Evolutionary conservation across 2,113 vertebrate species (phyloP).

Genomic region (Pagrus major): DNA sequence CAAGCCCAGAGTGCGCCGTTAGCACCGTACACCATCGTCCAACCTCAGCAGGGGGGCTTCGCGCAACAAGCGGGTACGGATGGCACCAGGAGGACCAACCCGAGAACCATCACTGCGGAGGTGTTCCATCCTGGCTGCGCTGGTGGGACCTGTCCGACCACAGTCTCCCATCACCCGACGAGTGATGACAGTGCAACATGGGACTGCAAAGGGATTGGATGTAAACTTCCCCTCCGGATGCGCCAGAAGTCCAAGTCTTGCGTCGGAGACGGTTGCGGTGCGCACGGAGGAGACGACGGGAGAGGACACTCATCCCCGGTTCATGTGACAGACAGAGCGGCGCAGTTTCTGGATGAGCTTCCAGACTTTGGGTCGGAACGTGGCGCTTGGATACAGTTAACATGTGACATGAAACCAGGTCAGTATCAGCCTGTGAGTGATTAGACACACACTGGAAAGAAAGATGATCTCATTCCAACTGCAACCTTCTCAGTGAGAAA

Average conservation of each 20-base stretch:
- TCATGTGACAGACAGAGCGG: conserved; percentile 85
- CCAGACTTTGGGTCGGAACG: conserved; percentile 82
- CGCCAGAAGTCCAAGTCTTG: conserved; percentile 80
- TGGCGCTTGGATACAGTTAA: conserved; percentile 86
- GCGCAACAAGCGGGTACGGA: conserved; percentile 31
- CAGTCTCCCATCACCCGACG: conserved; percentile 44
- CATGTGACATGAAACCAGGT: conserved; percentile 91
- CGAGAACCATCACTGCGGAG: conserved; percentile 79
- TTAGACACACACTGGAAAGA: not conserved
- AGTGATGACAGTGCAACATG: conserved; percentile 52
- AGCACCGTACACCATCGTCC: conserved; percentile 72
- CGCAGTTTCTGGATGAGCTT: conserved; percentile 86
- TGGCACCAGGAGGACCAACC: conserved; percentile 71
- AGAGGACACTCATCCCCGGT: conserved; percentile 71
- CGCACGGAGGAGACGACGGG: conserved; percentile 46
- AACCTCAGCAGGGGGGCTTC: conserved; percentile 64
- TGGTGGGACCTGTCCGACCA: conserved; percentile 69
- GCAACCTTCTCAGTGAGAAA: not conserved
- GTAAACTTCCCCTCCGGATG: conserved; percentile 80
- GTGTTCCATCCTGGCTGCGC: conserved; percentile 75
- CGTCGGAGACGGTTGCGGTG: conserved; percentile 77
- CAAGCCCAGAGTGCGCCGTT: conserved; percentile 64
- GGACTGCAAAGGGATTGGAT: conserved; percentile 85
- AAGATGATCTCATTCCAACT: not conserved
- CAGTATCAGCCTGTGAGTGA: conserved; percentile 12